Conservation (phyloP, 1,140 invertebrate species). For the Prorops nasuta region DNA sequence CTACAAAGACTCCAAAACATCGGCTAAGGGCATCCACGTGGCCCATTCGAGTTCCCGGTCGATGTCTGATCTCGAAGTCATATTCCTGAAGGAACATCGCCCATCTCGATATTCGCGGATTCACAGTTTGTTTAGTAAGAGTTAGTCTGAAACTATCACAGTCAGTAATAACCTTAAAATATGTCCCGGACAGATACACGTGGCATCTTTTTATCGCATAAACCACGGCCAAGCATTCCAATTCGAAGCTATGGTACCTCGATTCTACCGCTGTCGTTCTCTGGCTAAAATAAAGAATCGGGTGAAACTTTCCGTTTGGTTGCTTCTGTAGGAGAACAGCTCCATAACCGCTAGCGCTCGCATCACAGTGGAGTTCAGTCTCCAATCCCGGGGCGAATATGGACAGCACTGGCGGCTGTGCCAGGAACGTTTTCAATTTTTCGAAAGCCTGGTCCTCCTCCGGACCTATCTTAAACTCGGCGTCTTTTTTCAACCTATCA, state of each 20-base stretch:
- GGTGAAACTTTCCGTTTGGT: not conserved
- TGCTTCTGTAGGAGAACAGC: constrained; percentile 24
- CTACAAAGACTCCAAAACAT: constrained; percentile 15
- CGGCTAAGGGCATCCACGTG: constrained; percentile 23
- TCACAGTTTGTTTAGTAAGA: constrained; percentile 12
- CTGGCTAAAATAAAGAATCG: constrained; percentile 12
- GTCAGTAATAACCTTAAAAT: constrained; percentile 13
- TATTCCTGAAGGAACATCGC: constrained; percentile 19
- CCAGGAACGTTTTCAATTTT: not conserved
- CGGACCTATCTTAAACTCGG: not conserved
- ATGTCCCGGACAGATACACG: constrained; percentile 9
- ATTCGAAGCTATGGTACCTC: constrained; percentile 23
- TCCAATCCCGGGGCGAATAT: constrained; percentile 34
- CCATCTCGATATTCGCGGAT: constrained; percentile 26
- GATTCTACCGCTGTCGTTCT: constrained; percentile 16
- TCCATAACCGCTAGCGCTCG: constrained; percentile 18
- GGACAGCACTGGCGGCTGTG: not conserved
- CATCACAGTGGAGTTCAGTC: constrained; percentile 35
- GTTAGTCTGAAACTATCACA: no score
- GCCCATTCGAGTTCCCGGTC: constrained; percentile 13
- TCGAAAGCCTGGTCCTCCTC: not conserved
- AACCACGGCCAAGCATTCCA: constrained; percentile 20
- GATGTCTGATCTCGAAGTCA: constrained; percentile 21
- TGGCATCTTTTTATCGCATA: constrained; percentile 8
- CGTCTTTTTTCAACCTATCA: not conserved